Conservation (phyloP, 23 tunicate genomes). For the Diplosoma virens region DNA sequence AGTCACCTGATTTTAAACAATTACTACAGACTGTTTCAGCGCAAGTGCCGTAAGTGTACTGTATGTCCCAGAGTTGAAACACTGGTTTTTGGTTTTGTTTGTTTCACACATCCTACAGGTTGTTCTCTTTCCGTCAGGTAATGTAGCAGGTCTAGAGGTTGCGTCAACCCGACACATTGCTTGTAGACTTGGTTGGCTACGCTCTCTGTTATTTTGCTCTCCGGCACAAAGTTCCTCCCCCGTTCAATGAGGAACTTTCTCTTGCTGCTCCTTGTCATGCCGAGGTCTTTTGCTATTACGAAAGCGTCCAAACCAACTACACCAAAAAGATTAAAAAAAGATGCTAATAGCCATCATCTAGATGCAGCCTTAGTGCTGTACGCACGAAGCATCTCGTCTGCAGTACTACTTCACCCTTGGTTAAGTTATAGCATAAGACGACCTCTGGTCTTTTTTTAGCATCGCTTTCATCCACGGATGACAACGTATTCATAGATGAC, state of each 20-base stretch:
- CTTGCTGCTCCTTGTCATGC: slow-evolving; percentile 17
- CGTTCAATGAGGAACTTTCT: neutral
- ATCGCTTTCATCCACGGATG: neutral
- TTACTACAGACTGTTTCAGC: no score
- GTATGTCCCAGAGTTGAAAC: slow-evolving; percentile 12
- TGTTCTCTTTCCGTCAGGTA: slow-evolving; percentile 15
- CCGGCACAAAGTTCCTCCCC: neutral
- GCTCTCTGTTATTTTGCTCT: neutral
- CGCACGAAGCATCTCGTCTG: slow-evolving; percentile 15
- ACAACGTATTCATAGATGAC: slow-evolving; percentile 7
- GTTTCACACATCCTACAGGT: slow-evolving; percentile 5
- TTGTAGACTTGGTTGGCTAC: neutral
- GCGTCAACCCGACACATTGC: neutral
- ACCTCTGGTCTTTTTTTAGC: slow-evolving; percentile 12
- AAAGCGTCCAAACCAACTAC: slow-evolving; percentile 7
- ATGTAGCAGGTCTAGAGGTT: neutral
- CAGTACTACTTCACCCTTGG: slow-evolving; percentile 18
- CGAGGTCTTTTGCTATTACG: slow-evolving; percentile 19
- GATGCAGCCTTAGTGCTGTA: slow-evolving; percentile 38
- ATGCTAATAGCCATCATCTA: slow-evolving; percentile 21
- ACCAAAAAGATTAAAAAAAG: slow-evolving; percentile 29
- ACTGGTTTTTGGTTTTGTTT: slow-evolving; percentile 14
- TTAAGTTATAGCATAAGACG: neutral
- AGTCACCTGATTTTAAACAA: no score
- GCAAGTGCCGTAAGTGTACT: no score